Percentiles rank a stretch among this genome's conserved stretches.
Evolutionary conservation across 2,888 invertebrate species (phyloP).

Genomic region (Netelia inedita): DNA sequence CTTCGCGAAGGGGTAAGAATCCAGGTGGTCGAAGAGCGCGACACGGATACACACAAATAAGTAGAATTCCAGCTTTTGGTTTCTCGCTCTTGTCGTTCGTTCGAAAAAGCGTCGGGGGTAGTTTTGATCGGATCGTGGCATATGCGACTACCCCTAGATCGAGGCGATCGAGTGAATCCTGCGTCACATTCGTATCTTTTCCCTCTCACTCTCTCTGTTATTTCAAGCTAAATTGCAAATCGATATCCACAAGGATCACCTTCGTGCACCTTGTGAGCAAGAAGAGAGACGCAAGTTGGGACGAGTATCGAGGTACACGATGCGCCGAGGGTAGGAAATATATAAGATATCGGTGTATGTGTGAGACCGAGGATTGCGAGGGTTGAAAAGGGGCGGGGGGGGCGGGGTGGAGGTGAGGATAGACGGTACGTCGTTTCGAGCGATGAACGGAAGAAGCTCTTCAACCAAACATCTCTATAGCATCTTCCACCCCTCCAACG

Average conservation of each 20-base stretch:
- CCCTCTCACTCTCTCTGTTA: slow-evolving; percentile 16
- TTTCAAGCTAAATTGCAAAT: slow-evolving; percentile 54
- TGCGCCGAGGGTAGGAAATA: slow-evolving; percentile 7
- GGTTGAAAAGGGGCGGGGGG: not conserved
- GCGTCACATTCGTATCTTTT: slow-evolving; percentile 26
- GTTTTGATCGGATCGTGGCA: slow-evolving; percentile 13
- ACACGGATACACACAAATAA: not conserved
- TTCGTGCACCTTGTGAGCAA: slow-evolving; percentile 36
- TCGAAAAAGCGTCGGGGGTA: slow-evolving; percentile 50
- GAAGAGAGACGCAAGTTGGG: slow-evolving; percentile 29
- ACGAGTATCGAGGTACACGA: slow-evolving; percentile 10
- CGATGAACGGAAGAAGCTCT: slow-evolving; percentile 66
- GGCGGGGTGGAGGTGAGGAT: not conserved
- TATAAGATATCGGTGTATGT: slow-evolving; percentile 5
- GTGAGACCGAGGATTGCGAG: slow-evolving; percentile 4
- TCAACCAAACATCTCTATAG: slow-evolving; percentile 58
- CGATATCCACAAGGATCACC: slow-evolving; percentile 48
- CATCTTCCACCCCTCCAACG: slow-evolving; percentile 37
- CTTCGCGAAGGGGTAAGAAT: slow-evolving; percentile 18
- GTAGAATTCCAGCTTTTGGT: slow-evolving; percentile 5
- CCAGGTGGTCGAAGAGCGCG: not conserved
- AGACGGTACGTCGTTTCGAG: slow-evolving; percentile 50
- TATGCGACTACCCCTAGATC: slow-evolving; percentile 16
- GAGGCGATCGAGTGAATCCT: slow-evolving; percentile 8
- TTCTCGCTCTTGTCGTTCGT: slow-evolving; percentile 35